A percentile compares a stretch with the other conserved stretches of the same genome.
Evolutionary conservation across 2,113 vertebrate species (phyloP).

Genomic region (Etheostoma spectabile): DNA sequence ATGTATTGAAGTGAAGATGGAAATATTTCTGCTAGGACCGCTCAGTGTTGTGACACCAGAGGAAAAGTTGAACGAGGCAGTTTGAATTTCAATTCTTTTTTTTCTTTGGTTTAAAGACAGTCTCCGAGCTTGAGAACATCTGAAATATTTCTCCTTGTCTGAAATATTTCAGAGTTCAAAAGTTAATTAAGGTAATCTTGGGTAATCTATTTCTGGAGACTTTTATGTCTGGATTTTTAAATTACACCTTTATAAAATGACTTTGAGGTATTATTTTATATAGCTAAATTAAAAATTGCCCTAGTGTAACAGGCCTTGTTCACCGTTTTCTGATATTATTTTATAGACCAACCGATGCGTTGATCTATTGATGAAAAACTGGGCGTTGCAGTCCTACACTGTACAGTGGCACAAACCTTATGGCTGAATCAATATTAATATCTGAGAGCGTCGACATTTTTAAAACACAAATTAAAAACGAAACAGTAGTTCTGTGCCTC

Average conservation of each 20-base stretch:
- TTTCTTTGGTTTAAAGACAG: neutral
- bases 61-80: neutral
- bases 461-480: neutral
- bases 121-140: neutral
- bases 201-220: neutral
- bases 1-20: neutral
- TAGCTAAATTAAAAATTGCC: neutral
- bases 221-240: neutral
- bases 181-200: neutral
- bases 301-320: neutral
- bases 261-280: neutral
- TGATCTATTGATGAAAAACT: neutral
- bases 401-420: too few relatives aligned
- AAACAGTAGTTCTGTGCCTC: neutral
- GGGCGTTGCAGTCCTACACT: too few relatives aligned
- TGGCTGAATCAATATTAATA: too few relatives aligned
- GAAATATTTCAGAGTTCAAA: constrained; percentile 5
- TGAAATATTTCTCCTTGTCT: neutral
- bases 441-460: neutral
- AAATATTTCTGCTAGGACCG: neutral
- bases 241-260: neutral
- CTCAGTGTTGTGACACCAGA: neutral
- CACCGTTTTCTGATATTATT: neutral
- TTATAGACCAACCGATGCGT: neutral
- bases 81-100: neutral